Evolutionary conservation across 2,888 invertebrate species (phyloP).

Genomic region (Andricus curvator): DNA sequence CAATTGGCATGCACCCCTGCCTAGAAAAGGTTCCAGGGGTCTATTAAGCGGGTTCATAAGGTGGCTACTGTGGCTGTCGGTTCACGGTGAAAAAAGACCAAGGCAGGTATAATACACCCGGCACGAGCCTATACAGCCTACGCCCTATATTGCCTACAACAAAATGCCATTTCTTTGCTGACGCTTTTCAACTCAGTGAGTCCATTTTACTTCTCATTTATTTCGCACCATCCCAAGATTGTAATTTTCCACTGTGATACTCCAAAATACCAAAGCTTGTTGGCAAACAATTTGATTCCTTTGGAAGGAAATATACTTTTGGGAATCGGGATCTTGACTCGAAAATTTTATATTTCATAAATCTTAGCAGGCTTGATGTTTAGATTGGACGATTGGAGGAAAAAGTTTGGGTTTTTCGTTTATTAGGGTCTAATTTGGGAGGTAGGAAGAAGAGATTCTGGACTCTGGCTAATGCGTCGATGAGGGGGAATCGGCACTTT

Average conservation of each 20-base stretch:
- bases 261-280: not conserved
- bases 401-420: not conserved
- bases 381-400: not conserved
- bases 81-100: slow-evolving; percentile 56
- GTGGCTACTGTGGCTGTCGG: slow-evolving; percentile 42
- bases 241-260: not conserved
- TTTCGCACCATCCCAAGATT: too few species aligned
- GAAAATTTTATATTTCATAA: too few species aligned
- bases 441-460: not conserved
- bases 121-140: slow-evolving; percentile 63
- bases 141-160: not conserved
- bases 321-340: too few species aligned
- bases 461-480: not conserved
- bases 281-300: not conserved
- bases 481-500: slow-evolving; percentile 16
- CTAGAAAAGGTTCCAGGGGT: slow-evolving; percentile 62
- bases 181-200: slow-evolving; percentile 47
- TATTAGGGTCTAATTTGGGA: slow-evolving; percentile 11
- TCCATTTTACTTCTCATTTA: slow-evolving; percentile 56
- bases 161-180: slow-evolving; percentile 8
- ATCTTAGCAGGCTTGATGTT: not conserved
- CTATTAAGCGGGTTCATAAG: slow-evolving; percentile 57
- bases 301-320: too few species aligned
- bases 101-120: slow-evolving; percentile 64
- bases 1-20: slow-evolving; percentile 66